Conservation (phyloP, 2,888 invertebrate genomes). For the Schrankia costaestrigalis region DNA sequence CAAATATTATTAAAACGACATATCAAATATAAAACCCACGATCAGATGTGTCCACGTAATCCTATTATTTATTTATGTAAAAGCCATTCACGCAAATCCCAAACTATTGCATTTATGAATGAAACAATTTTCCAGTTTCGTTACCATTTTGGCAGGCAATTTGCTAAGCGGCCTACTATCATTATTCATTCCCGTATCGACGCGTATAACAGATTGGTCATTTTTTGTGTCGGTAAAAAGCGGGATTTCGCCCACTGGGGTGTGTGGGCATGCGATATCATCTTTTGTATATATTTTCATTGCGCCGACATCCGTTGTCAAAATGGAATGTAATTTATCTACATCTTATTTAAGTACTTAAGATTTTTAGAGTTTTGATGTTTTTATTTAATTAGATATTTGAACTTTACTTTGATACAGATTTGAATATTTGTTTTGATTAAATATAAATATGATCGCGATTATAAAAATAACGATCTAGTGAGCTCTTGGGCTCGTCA, state of each 20-base stretch:
- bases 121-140: slow-evolving; percentile 78
- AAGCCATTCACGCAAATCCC: slow-evolving; percentile 62
- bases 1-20: slow-evolving; percentile 42
- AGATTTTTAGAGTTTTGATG: slow-evolving; percentile 24
- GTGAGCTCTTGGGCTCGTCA: no score
- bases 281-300: slow-evolving; percentile 37
- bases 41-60: slow-evolving; percentile 56
- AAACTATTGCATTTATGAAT: slow-evolving; percentile 71
- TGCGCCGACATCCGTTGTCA: slow-evolving; percentile 31
- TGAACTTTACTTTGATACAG: background rate
- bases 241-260: slow-evolving; percentile 54
- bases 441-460: no score
- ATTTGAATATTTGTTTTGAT: background rate
- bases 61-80: slow-evolving; percentile 70
- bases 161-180: slow-evolving; percentile 64
- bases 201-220: slow-evolving; percentile 66
- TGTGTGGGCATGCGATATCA: slow-evolving; percentile 42
- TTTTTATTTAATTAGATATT: slow-evolving; percentile 24
- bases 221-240: slow-evolving; percentile 64
- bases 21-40: slow-evolving; percentile 29
- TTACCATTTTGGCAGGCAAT: slow-evolving; percentile 69
- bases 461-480: no score
- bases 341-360: slow-evolving; percentile 21
- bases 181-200: slow-evolving; percentile 75
- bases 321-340: slow-evolving; percentile 29